Evolutionary conservation across 2,797 vertebrate genomes (phyloP), one percentile per base, ranked within the genome.

Genomic region (Myotis findleyi): DNA sequence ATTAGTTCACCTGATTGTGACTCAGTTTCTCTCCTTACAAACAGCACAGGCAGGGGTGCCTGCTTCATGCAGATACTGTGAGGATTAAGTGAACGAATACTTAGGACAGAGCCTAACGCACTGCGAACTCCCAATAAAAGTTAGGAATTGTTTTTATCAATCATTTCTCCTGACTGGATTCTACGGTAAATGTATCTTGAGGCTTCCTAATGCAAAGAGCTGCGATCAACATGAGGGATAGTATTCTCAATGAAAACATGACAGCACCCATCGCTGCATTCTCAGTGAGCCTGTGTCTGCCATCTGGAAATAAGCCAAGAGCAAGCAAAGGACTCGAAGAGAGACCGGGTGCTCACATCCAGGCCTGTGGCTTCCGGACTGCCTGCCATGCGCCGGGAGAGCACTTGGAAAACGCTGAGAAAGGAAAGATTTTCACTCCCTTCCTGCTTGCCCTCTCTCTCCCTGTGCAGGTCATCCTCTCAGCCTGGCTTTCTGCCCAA

Each of bases 401-500:
- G 25, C 44, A 4, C 36, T 49, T 49, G 33, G 49, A 21, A 72
- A 73, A 53, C 5, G 53, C 33, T 17, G 0, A 62, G 89, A 69
- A 27, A 93, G 82, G 73, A 47, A 72, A 77, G 83, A 47, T 51
- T 69, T 73, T 36, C 49, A 8, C 69, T 62, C 89, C 33, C 87
- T 81, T 76, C 83, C 68, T 0, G 0, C 69, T 57, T 57, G 91
- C 76, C 81, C 88, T 87, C 62, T 44, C 64, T 75, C 47, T 53
- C 69, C 47, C 16, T 18, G 53, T 4, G 68, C 82, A 18, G 88
- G 88, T 88, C 73, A 49, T 27, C 81, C 72, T 84, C 87, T 77
- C 44, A 1, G 84, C 72, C 91, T 95, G 93, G 93, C 88, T 8
- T 38, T 81, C 75, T 25, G 95, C 95, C 89, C 2, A 25, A 72